phyloP scores from a whole-genome alignment of 2,113 vertebrate genomes.

The Deroptyus accipitrinus region DNA sequence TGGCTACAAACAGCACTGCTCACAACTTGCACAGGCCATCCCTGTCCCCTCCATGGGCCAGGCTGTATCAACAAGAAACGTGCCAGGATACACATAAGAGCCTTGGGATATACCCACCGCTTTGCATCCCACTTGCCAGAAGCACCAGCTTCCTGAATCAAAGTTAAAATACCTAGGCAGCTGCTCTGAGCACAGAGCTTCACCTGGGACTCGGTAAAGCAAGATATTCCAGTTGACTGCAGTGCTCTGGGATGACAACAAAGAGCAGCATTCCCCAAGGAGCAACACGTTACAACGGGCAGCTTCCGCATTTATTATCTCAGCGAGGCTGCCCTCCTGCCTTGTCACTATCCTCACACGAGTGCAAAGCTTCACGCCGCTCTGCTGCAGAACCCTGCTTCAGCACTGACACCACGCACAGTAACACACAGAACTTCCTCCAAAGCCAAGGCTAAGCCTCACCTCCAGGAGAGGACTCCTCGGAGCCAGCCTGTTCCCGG shows the following conservation, averaged over 20 bases:
- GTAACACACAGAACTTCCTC: neutral
- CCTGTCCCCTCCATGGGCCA: neutral
- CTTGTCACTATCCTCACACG: fast-evolving
- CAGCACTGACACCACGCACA: neutral
- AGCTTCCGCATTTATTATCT: neutral
- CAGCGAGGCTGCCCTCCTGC: neutral
- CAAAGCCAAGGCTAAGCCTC: neutral
- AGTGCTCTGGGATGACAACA: neutral
- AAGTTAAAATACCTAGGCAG: neutral
- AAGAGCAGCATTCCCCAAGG: neutral
- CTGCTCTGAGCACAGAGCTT: neutral
- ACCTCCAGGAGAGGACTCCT: neutral
- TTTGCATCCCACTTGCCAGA: slow-evolving; percentile 28
- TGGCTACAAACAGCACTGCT: neutral
- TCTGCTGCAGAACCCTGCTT: neutral
- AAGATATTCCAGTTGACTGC: slow-evolving; percentile 35
- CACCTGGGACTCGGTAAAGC: slow-evolving; percentile 10
- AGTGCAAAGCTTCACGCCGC: neutral
- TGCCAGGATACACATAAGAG: neutral
- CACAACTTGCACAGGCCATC: neutral
- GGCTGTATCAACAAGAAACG: neutral
- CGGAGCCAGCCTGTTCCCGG: neutral
- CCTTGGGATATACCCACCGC: neutral
- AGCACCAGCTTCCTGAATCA: neutral
- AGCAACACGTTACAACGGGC: neutral